Evolutionary conservation across 2,113 vertebrate genomes (phyloP), one percentile per base, ranked within the genome.

Genomic region (Jacana jacana): DNA sequence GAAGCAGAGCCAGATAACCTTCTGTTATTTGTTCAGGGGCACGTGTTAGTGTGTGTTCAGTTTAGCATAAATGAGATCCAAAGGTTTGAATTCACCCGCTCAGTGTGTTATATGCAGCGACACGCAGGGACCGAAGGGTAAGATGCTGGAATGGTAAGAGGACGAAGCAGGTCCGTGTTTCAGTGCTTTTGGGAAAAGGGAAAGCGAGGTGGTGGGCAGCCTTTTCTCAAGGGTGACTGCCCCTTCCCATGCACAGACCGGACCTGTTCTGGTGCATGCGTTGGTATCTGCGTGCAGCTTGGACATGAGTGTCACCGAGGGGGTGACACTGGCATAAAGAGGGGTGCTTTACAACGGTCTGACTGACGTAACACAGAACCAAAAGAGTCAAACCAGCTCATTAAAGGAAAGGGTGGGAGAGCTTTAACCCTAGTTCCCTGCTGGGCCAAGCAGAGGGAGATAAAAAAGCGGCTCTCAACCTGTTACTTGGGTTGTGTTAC

Each of bases 241-340:
- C 69, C 86, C 75, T 92, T 68, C 60, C 86, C 64, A 54, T 0
- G 0, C 60, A 31, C 60, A 31, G 64, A 49, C 58, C 0, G 42
- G 78, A 66, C 23, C 17, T 46, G 35, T 35, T 42, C 35, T 55
- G 23, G 37, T 60, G 19, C 1, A 8, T 33, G 28, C 0, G 1
- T 30, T 30, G 64, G 3, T 44, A 42, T 2, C 49, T 40, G 35
- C 4, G 0, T 4, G 2, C 25, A 9, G 23, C 25, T 13, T 3
- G 5, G 75, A 49, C 44, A 3, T 31, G 9, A 33, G 35, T 22
- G 17, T 5, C 55, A 19, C 8, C 2, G 1, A 18, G 27, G 48
- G 24, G 14, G 4, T 33, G 52, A 30, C 18, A 13, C 17, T 39
- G 83, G 22, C 42, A 75, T 25, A 35, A 52, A 58, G 14, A 80